Evolutionary conservation across 2,113 vertebrate species (phyloP), one percentile per base, ranked within the genome.

Genomic region (Brienomyrus brachyistius): DNA sequence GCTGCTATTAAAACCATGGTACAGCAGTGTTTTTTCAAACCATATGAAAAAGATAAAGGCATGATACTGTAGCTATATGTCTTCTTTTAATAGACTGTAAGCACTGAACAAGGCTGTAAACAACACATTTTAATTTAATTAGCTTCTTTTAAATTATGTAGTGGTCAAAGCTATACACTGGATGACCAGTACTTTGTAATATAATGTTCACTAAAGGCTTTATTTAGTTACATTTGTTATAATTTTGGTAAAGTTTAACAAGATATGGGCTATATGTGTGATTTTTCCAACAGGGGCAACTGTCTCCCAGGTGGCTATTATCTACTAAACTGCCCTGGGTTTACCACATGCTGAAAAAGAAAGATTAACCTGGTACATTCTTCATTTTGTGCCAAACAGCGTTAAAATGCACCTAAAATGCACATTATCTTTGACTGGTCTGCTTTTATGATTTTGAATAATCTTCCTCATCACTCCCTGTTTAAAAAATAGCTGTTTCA

Each of bases 141-240:
- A 5, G 3, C 70, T 17, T 77, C 70, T 40, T 77, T 35, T 77
- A 77, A 31, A 77, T 35, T 70, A 13, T 35, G 77, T 82, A 21
- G 17, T 83, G 35, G 13, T 43, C 19, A 80, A 19, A 40, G 35
- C 40, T 80, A 15, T 91, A 92, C 88, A 83, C 40, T 80, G 31
- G 31, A 83, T 83, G 43, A 85, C 40, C 3, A n/a, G 74, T 83
- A 83, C 8, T 40, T 40, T 77, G 31, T 40, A 15, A 77, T 40
- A 77, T 17, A 77, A 40, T 40, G 70, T 17, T 40, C 31, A 77
- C 31, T 77, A 40, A 3, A 40, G 11, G 13, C 11, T 19, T 77
- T 21, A 31, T 27, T 62, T 66, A 66, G 59, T 66, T 66, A 27
- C 27, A 66, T 10, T 27, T 66, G 1, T 66, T 10, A 10, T 66